phyloP scores from a whole-genome alignment of 2,888 invertebrate genomes.

The Glomeris marginata region DNA sequence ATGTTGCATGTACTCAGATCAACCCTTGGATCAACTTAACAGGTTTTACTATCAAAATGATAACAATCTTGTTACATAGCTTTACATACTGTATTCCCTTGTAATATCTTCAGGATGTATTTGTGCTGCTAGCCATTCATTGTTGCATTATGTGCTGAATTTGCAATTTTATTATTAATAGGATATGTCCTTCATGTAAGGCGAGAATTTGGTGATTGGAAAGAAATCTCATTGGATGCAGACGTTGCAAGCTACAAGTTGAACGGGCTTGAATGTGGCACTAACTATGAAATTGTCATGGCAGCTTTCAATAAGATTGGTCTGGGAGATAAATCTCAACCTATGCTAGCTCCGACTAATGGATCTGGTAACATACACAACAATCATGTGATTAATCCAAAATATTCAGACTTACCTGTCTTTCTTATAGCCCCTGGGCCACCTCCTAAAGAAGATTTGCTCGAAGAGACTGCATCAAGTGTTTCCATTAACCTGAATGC shows the following conservation, averaged over 20 bases:
- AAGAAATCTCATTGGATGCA: constrained; percentile 3
- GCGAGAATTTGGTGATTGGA: constrained; percentile 9
- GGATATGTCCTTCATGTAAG: constrained; percentile 7
- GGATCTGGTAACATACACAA: constrained; percentile 7
- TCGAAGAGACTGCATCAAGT: constrained; percentile 26
- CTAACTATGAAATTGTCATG: constrained; percentile 9
- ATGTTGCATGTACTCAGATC: background rate
- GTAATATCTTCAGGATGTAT: no score
- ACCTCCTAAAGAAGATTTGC: constrained; percentile 10
- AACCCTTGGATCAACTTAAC: background rate
- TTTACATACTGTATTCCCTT: no score
- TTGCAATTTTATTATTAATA: background rate
- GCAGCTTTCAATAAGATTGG: constrained; percentile 9
- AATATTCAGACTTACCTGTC: background rate
- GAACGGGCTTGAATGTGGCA: constrained; percentile 9
- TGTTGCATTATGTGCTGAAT: no score
- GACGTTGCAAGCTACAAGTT: constrained; percentile 2
- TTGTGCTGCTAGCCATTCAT: no score
- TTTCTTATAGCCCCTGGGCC: constrained; percentile 10
- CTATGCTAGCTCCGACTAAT: constrained; percentile 5
- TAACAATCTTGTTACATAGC: no score
- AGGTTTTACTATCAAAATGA: background rate
- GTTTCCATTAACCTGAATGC: constrained; percentile 80
- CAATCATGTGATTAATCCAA: background rate
- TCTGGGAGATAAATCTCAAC: constrained; percentile 4